A percentile compares a stretch with the other conserved stretches of the same genome.
Evolutionary conservation across 2,888 invertebrate genomes (phyloP).

Genomic region (Macrostomum cliftonense): DNA sequence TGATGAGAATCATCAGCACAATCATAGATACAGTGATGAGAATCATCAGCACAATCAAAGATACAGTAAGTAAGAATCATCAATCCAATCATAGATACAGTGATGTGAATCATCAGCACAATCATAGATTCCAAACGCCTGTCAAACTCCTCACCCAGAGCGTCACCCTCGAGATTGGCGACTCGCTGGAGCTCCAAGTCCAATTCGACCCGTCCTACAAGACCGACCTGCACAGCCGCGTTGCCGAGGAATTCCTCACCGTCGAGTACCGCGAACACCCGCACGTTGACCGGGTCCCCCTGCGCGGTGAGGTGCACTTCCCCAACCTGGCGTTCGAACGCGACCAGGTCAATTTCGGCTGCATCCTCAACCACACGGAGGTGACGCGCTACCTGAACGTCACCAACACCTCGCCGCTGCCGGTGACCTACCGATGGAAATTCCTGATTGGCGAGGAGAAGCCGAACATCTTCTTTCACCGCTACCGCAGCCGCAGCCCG

Average conservation of each 20-base stretch:
- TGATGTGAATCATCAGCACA: no score
- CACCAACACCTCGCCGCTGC: slow-evolving; percentile 38
- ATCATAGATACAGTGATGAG: no score
- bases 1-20: no score
- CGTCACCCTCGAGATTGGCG: slow-evolving; percentile 22
- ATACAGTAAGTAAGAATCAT: no score
- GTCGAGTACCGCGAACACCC: slow-evolving; percentile 35
- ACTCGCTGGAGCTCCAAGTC: slow-evolving; percentile 21
- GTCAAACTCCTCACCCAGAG: no score
- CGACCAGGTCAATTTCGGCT: slow-evolving; percentile 46
- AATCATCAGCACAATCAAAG: no score
- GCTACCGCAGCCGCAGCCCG: not conserved
- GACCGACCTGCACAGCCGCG: slow-evolving; percentile 31
- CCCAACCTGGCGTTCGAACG: slow-evolving; percentile 48
- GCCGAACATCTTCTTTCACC: slow-evolving; percentile 9
- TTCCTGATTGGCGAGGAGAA: slow-evolving; percentile 11
- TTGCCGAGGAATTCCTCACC: slow-evolving; percentile 27
- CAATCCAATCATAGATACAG: no score
- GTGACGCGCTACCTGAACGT: slow-evolving; percentile 40
- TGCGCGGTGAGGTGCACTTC: slow-evolving; percentile 49
- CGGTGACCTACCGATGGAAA: slow-evolving; percentile 12
- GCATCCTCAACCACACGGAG: slow-evolving; percentile 42
- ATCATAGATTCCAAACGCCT: no score
- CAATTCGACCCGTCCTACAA: slow-evolving; percentile 35
- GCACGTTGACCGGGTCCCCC: slow-evolving; percentile 43